Evolutionary conservation across 2,113 vertebrate genomes (phyloP).

Genomic region (Actenoides hombroni): DNA sequence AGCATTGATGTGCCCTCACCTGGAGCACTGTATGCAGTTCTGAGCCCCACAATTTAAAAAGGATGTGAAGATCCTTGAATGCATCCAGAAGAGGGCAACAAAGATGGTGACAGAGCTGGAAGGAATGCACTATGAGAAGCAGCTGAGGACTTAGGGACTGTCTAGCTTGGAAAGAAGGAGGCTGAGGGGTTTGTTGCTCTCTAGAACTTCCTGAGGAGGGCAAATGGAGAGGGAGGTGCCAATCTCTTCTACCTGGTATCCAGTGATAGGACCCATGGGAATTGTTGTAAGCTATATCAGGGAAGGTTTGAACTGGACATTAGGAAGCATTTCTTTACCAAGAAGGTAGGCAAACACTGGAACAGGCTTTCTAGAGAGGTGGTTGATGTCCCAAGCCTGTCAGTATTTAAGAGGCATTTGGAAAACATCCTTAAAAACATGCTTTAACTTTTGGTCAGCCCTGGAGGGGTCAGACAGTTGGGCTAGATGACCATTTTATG

Average conservation of each 20-base stretch:
- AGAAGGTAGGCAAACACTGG: not conserved
- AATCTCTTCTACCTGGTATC: not conserved
- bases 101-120: not conserved
- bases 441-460: not conserved
- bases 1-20: not conserved
- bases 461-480: not conserved
- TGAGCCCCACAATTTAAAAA: no score
- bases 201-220: not conserved
- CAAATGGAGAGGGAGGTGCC: not conserved
- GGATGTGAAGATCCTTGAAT: no score
- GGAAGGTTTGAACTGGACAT: not conserved
- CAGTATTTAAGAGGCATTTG: not conserved
- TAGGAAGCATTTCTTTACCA: not conserved
- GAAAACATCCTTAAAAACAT: not conserved
- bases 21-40: not conserved
- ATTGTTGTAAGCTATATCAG: not conserved
- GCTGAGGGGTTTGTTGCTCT: not conserved
- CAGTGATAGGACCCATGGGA: not conserved
- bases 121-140: not conserved
- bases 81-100: not conserved
- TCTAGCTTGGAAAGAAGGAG: not conserved
- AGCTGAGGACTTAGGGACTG: not conserved
- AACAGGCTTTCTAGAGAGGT: not conserved
- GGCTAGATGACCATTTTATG: not conserved
- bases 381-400: fast-evolving